Evolutionary conservation across 2,113 vertebrate species (phyloP).

Genomic region (Sylvilagus bachmani): DNA sequence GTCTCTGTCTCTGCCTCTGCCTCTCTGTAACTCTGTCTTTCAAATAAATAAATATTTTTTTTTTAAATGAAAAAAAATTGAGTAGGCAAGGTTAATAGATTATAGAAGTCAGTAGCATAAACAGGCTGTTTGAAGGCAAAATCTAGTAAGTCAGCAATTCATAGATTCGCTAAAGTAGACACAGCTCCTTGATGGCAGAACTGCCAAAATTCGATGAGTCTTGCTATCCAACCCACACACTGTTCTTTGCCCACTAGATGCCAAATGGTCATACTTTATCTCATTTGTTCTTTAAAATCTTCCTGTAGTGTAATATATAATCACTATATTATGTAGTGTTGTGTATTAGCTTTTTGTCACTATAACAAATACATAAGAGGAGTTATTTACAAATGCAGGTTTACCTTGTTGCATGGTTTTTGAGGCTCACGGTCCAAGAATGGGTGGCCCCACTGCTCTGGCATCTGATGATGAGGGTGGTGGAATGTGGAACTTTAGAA

Average conservation of each 20-base stretch:
- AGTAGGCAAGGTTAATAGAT: not conserved
- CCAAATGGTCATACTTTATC: not conserved
- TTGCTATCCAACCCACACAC: not conserved
- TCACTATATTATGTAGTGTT: not conserved
- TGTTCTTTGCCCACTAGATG: not conserved
- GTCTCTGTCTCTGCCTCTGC: too few species aligned
- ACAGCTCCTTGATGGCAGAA: not conserved
- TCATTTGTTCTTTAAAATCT: not conserved
- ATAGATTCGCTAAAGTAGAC: not conserved
- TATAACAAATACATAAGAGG: too few species aligned
- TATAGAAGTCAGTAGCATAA: not conserved
- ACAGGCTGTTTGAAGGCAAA: not conserved
- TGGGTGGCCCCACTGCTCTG: too few species aligned
- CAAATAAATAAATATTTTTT: too few species aligned
- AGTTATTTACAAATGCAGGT: too few species aligned
- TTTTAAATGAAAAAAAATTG: too few species aligned
- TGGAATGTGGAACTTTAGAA: too few species aligned
- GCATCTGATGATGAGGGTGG: too few species aligned
- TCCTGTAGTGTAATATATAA: not conserved
- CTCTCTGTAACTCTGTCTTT: too few species aligned
- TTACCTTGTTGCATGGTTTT: too few species aligned
- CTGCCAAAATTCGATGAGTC: not conserved
- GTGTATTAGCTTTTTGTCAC: too few species aligned
- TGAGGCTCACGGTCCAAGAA: too few species aligned
- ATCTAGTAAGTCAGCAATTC: not conserved